Conservation (phyloP, 2,113 vertebrate species). For the Tichodroma muraria region DNA sequence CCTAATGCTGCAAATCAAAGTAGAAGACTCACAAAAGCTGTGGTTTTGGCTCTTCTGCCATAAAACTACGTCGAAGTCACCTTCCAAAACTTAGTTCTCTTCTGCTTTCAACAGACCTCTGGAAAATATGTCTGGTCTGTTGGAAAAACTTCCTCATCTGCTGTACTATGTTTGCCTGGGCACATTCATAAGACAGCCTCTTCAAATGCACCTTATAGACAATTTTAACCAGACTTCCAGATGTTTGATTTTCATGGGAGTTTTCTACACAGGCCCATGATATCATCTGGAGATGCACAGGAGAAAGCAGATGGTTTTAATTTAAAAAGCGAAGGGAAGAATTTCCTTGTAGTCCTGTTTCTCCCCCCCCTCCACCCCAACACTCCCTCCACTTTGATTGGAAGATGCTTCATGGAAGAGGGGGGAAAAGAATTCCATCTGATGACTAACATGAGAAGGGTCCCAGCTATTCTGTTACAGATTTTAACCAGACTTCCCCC, state of each 20-base stretch:
- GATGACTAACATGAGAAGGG: constrained; percentile 27
- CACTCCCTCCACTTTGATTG: neutral
- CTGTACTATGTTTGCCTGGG: neutral
- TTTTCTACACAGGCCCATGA: constrained; percentile 24
- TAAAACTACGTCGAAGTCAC: neutral
- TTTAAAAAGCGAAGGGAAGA: constrained; percentile 14
- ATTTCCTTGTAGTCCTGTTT: constrained; percentile 11
- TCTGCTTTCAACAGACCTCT: neutral
- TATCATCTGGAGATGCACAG: constrained; percentile 57
- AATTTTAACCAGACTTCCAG: constrained; percentile 21
- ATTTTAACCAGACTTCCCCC: constrained; percentile 50
- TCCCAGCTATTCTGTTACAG: neutral
- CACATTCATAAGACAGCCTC: neutral
- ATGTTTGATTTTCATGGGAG: constrained; percentile 55
- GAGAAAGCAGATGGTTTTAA: constrained; percentile 49
- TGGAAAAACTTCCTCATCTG: constrained; percentile 7
- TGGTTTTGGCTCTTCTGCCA: neutral
- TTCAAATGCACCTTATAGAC: constrained; percentile 24
- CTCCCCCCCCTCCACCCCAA: neutral
- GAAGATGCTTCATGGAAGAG: neutral
- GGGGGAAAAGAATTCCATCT: neutral
- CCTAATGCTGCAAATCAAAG: neutral
- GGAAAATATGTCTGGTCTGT: neutral
- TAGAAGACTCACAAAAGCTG: neutral
- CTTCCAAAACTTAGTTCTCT: neutral